These are phyloP conservation scores for Heteronetta atricapilla DNA, from an alignment of 2,113 vertebrate species.

Conservation along the genomic window DNA sequence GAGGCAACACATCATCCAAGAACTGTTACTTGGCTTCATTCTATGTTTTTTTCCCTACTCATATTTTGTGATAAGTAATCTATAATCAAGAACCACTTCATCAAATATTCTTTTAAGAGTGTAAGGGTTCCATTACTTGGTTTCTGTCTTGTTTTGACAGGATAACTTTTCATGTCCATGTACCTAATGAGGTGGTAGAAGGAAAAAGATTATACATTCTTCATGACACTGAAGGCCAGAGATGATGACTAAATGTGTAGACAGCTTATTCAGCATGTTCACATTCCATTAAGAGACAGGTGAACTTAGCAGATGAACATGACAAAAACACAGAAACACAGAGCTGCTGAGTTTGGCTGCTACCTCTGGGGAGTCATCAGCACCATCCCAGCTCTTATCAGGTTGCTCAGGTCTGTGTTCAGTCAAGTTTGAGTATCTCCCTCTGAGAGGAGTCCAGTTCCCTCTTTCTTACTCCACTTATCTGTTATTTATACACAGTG, in stretches of 20 bases:
- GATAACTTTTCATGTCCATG: background rate
- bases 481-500: background rate
- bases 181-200: background rate
- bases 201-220: background rate
- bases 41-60: background rate
- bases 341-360: background rate
- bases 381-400: background rate
- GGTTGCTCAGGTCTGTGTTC: background rate
- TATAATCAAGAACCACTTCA: background rate
- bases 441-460: background rate
- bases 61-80: background rate
- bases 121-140: background rate
- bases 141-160: background rate
- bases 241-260: background rate
- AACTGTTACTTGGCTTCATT: background rate
- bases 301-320: background rate
- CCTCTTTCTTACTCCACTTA: background rate
- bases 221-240: background rate
- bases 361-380: background rate
- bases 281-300: background rate
- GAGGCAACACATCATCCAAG: background rate
- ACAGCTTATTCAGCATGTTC: background rate
- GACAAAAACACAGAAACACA: background rate
- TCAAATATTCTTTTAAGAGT: background rate
- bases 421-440: background rate